Conservation (phyloP, 2,888 invertebrate species). For the Eumacrocentrus americanus region DNA sequence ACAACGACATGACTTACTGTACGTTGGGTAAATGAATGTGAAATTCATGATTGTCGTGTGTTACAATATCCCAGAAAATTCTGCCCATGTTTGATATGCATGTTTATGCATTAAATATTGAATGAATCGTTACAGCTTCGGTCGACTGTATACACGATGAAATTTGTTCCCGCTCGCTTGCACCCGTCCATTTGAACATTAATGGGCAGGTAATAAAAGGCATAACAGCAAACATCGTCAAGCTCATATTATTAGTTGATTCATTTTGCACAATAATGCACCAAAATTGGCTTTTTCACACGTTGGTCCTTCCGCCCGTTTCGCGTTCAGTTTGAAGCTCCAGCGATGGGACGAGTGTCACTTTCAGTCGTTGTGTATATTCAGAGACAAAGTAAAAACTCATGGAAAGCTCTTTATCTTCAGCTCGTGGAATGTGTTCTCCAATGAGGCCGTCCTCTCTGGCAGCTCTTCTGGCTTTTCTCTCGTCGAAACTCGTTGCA, state of each 20-base stretch:
- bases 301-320: too few relatives aligned
- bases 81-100: conserved; percentile 3
- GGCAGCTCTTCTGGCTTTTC: too few relatives aligned
- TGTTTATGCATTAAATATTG: conserved; percentile 14
- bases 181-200: neutral
- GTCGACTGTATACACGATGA: neutral
- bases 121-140: conserved; percentile 3
- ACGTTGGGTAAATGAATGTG: neutral
- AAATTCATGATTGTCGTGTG: neutral
- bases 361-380: too few relatives aligned
- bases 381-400: too few relatives aligned
- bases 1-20: neutral
- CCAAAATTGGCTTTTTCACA: too few relatives aligned
- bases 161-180: neutral
- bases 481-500: too few relatives aligned
- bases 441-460: too few relatives aligned
- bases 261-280: too few relatives aligned
- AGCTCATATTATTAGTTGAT: neutral
- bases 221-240: neutral
- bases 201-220: neutral
- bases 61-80: neutral
- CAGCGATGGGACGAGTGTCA: too few relatives aligned
- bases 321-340: too few relatives aligned
- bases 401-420: too few relatives aligned
- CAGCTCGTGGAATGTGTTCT: too few relatives aligned